These are phyloP conservation scores for Gymnothorax reevesii DNA, from an alignment of 2,797 vertebrate genomes.

Conservation along the genomic window DNA sequence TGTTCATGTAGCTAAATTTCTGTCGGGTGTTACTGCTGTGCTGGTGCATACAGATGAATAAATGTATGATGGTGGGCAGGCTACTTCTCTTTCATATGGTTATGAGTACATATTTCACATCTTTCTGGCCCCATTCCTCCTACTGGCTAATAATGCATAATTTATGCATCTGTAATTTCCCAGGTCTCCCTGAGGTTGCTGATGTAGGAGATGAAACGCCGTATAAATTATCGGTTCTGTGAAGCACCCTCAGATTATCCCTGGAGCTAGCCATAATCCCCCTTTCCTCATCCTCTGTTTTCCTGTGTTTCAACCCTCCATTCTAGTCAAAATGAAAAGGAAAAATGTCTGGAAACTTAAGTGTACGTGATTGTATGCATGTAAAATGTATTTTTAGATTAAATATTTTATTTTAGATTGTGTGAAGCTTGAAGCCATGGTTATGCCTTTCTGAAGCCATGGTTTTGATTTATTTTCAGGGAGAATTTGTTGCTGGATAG, in stretches of 20 bases:
- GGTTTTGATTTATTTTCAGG: no score
- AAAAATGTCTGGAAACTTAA: neutral
- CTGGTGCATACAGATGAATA: neutral
- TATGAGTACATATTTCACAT: conserved; percentile 7
- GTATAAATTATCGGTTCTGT: conserved; percentile 44
- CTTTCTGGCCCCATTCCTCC: neutral
- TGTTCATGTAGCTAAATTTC: neutral
- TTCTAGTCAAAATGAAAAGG: neutral
- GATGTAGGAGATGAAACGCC: conserved; percentile 35
- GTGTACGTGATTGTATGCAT: neutral
- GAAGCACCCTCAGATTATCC: conserved; percentile 36
- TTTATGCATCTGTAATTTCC: conserved; percentile 37
- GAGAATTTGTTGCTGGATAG: no score
- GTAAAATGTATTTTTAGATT: no score
- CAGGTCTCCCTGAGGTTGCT: conserved; percentile 35
- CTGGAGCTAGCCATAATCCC: conserved; percentile 11
- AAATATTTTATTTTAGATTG: neutral
- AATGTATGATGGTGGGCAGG: neutral
- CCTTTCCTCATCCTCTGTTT: neutral
- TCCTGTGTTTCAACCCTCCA: neutral
- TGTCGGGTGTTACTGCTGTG: neutral
- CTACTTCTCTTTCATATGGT: conserved; percentile 1
- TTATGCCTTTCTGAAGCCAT: neutral
- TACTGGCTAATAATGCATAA: neutral
- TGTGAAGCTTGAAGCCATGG: neutral